Base-by-base conservation (phyloP, 2,797 vertebrate species). In the Paguma larvata region DNA sequence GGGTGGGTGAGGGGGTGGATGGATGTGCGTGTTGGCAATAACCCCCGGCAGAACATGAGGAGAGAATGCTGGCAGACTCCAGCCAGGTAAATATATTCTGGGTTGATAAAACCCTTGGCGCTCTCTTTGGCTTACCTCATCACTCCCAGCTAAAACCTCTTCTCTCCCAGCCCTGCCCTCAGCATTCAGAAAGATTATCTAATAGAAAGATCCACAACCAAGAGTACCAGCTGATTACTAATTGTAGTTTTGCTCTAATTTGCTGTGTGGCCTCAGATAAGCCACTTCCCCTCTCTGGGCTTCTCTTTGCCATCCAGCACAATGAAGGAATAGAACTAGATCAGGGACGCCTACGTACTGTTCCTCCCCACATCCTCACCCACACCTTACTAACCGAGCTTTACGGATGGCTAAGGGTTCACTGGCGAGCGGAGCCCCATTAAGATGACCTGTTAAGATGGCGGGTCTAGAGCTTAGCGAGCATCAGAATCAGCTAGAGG, bases 1-100 rank as follows among this genome's bases (percentile, higher is more conserved):
- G 3, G 0, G 2, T 30, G 25, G 41, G 2, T 46, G 25, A 25
- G 3, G 4, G 7, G 59, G 3, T 8, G 2, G 48, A 8, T n/a
- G 72, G 23, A 25, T 32, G 51, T 4, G 6, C 1, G 8, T 8
- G 23, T 3, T 34, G 59, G 87, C 38, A n/a, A 1, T 6, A 48
- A 27, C 12, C 63, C 68, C 30, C 82, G 5, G 41, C 19, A 68
- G 44, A 53, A 32, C 6, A 38, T 19, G 56, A 19, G 15, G 30
- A 19, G 44, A n/a, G 46, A 12, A 51, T 11, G 53, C 67, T 21
- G 53, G 18, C n/a, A 72, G 46, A 21, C 8, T 27, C 85, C 77
- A 48, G 44, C 44, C 46, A n/a, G 68, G 62, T 12, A 63, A 16
- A n/a, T 21, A 9, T 16, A 6, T 75, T 34, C 30, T 77, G 65